Evolutionary conservation across 2,113 vertebrate species (phyloP), one percentile per base, ranked within the genome.

Genomic region (Gobiocypris rarus): DNA sequence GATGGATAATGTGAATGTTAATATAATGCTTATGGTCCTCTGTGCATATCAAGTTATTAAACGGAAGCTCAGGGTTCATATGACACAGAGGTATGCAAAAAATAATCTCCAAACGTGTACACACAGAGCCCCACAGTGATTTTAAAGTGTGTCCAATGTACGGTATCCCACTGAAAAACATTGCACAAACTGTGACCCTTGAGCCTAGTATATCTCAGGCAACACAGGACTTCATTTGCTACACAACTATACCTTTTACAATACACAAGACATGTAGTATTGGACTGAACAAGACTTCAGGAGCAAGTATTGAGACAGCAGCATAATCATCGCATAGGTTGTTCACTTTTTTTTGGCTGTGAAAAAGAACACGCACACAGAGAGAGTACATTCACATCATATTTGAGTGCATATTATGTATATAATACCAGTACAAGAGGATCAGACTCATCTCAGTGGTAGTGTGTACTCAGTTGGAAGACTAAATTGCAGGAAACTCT

Each of bases 361-460:
- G 84, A 91, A 89, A 88, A 93, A 92, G 90, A 89, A 91, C 76
- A 65, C 45, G 58, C 31, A 86, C 74, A 86, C 43, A 81, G 24
- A 81, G 31, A 84, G 88, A 91, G 86, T 89, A 92, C 91, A 91
- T 91, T 93, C 88, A 92, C 84, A 70, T 91, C 92, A 88, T 89
- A 88, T 90, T 89, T 90, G 89, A 93, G 93, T 93, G 93, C 93
- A 91, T 90, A 92, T 89, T 92, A 93, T 92, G 89, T 93, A 94
- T 94, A 94, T 92, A 93, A 91, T 88, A 91, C 87, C 83, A 75
- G 90, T 88, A 88, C 88, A 85, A 76, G 89, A 87, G 85, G 89
- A 88, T 79, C 65, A 86, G 88, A 88, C 63, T 90, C 28, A 48
- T 31, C 19, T 70, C n/a, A 43, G 15, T 34, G 43, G 4, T 26